Percentiles rank a stretch among this genome's conserved stretches.
phyloP scores from a whole-genome alignment of 2,113 vertebrate species.

The Papio anubis region DNA sequence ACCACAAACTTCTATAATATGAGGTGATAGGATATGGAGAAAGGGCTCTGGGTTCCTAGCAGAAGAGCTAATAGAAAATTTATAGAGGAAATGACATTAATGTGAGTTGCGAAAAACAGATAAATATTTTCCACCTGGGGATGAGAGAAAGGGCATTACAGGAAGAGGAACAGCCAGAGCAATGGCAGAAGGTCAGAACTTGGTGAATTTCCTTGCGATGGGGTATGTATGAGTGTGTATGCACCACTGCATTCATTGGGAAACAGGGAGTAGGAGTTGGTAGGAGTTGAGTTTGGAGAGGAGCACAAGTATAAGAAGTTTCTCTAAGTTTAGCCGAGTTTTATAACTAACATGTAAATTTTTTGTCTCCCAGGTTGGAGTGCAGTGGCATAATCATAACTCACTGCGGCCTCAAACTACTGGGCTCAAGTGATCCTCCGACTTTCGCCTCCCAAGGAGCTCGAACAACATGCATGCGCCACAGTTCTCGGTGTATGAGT shows the following conservation, averaged over 20 bases:
- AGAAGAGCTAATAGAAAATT: constrained; percentile 63
- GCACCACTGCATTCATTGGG: not conserved
- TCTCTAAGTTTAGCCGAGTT: not conserved
- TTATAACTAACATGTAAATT: not conserved
- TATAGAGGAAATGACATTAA: constrained; percentile 48
- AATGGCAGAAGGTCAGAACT: not conserved
- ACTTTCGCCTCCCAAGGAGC: not conserved
- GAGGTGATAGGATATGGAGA: constrained; percentile 61
- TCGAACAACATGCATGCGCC: no score
- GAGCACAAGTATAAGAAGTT: not conserved
- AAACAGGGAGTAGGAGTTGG: not conserved
- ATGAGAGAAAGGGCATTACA: not conserved
- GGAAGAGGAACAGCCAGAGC: not conserved
- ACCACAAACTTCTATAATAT: constrained; percentile 23
- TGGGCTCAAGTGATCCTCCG: no score
- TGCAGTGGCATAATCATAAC: no score
- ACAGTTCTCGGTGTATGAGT: no score
- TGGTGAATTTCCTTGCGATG: not conserved
- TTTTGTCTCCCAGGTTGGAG: not conserved
- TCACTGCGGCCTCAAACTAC: no score
- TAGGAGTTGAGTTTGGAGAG: not conserved
- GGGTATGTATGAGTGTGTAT: no score
- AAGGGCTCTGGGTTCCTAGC: not conserved
- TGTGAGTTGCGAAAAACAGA: constrained; percentile 39
- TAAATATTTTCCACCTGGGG: constrained; percentile 36